Percentiles rank a stretch among this genome's conserved stretches.
These are phyloP conservation scores for Eciton burchellii DNA, from an alignment of 1,140 invertebrate species.

Conservation along the genomic window DNA sequence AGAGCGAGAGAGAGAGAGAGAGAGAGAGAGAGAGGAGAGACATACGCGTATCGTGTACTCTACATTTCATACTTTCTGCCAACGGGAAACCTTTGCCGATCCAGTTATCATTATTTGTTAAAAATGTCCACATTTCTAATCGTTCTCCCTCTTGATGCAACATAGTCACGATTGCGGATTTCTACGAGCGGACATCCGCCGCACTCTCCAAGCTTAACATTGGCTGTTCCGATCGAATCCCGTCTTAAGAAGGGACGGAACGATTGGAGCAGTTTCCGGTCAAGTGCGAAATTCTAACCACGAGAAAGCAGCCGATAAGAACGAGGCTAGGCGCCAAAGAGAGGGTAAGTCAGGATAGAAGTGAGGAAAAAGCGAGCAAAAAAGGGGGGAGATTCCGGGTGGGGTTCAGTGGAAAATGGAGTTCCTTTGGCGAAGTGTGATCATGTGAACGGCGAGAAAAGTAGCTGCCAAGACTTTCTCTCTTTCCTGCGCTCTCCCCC, in stretches of 20 bases:
- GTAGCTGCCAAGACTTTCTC: conserved; percentile 63
- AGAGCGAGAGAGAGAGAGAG: not conserved
- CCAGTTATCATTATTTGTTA: not conserved
- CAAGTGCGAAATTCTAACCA: conserved; percentile 57
- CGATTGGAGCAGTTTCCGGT: not conserved
- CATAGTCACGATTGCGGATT: not conserved
- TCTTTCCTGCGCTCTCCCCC: conserved; percentile 25
- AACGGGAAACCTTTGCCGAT: not conserved
- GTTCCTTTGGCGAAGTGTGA: conserved; percentile 74
- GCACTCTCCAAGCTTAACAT: conserved; percentile 15
- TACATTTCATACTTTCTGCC: not conserved
- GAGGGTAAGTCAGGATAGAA: conserved; percentile 52
- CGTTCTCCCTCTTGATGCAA: not conserved
- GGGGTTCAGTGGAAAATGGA: conserved; percentile 73
- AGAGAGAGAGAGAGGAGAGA: too few relatives aligned
- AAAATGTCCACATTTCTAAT: not conserved
- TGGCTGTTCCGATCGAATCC: conserved; percentile 11
- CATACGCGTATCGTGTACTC: too few relatives aligned
- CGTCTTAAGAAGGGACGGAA: not conserved
- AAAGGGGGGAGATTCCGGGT: conserved; percentile 38
- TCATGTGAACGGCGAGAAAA: conserved; percentile 69
- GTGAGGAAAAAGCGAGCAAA: conserved; percentile 57
- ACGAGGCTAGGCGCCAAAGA: not conserved
- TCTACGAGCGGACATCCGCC: not conserved
- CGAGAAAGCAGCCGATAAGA: conserved; percentile 17